These are phyloP conservation scores for Oegoconia quadripuncta DNA, from an alignment of 2,888 invertebrate species.

Conservation along the genomic window DNA sequence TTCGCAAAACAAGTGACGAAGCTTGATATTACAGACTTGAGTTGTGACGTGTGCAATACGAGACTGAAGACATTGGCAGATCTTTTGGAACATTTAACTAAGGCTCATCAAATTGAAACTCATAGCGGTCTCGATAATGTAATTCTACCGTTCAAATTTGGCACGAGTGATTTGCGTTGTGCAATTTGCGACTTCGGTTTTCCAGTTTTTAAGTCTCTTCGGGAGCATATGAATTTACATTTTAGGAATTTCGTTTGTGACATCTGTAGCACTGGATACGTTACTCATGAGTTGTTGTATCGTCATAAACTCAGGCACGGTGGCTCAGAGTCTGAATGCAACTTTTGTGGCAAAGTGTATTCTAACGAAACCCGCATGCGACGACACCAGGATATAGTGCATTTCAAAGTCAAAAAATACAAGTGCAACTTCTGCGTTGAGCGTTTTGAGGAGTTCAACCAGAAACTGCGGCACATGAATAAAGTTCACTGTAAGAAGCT, in stretches of 20 bases:
- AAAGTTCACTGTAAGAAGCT: slow-evolving; percentile 21
- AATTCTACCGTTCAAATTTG: slow-evolving; percentile 45
- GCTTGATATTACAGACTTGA: slow-evolving; percentile 11
- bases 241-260: slow-evolving; percentile 45
- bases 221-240: slow-evolving; percentile 48
- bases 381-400: slow-evolving; percentile 23
- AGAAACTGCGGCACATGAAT: slow-evolving; percentile 25
- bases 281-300: slow-evolving; percentile 32
- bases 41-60: slow-evolving; percentile 33
- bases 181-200: slow-evolving; percentile 34
- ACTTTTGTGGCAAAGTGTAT: slow-evolving; percentile 15
- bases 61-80: slow-evolving; percentile 42
- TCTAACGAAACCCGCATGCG: slow-evolving; percentile 18
- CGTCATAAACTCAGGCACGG: slow-evolving; percentile 14
- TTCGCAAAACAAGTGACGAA: slow-evolving; percentile 8
- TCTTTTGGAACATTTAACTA: slow-evolving; percentile 38
- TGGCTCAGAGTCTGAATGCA: slow-evolving; percentile 9
- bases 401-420: slow-evolving; percentile 15
- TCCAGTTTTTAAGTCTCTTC: slow-evolving; percentile 39
- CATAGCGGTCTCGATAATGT: slow-evolving; percentile 17
- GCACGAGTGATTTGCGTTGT: slow-evolving; percentile 32
- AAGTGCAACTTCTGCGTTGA: slow-evolving; percentile 29
- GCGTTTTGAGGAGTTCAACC: slow-evolving; percentile 21
- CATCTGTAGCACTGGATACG: slow-evolving; percentile 41
- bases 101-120: slow-evolving; percentile 7